These are phyloP conservation scores for Tinamus guttatus DNA, from an alignment of 2,113 vertebrate genomes.

Conservation along the genomic window DNA sequence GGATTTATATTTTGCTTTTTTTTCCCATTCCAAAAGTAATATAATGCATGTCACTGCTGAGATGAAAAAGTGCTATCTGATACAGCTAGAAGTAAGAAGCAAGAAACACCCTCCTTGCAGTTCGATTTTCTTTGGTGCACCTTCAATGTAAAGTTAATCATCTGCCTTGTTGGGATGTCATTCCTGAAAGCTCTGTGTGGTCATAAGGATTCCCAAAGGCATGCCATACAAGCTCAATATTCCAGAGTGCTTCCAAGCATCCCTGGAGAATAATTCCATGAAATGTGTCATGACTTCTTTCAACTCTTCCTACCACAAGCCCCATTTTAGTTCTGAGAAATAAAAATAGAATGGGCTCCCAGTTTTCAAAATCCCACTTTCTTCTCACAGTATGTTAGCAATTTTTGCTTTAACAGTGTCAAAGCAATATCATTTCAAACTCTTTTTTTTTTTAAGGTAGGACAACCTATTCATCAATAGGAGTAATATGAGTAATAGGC, in stretches of 20 bases:
- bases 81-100: neutral
- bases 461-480: neutral
- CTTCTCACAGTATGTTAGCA: neutral
- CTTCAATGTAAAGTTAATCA: neutral
- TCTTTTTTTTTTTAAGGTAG: neutral
- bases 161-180: neutral
- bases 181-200: neutral
- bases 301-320: neutral
- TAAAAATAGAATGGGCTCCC: neutral
- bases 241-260: neutral
- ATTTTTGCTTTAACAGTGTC: neutral
- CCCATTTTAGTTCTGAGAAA: neutral
- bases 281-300: neutral
- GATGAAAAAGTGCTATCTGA: neutral
- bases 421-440: neutral
- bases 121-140: neutral
- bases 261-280: neutral
- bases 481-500: neutral
- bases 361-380: neutral
- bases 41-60: conserved; percentile 18
- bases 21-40: conserved; percentile 58
- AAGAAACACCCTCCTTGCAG: neutral
- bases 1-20: conserved; percentile 65
- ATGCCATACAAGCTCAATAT: neutral
- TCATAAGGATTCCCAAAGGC: neutral